Base-by-base conservation (phyloP, 2,797 vertebrate genomes). In the Enteromius trimaculatus region DNA sequence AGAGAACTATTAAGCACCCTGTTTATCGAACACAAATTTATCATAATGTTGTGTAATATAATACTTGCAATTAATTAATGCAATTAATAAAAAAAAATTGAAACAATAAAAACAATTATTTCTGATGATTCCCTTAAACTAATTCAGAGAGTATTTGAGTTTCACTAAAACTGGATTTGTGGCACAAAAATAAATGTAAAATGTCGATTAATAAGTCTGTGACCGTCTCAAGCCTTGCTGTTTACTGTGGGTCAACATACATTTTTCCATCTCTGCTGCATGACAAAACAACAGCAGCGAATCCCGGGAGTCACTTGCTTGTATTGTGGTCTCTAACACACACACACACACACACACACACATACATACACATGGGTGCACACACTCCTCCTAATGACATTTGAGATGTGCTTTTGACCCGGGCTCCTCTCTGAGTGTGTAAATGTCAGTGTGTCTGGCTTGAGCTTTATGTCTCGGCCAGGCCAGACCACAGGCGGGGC, bases 371-470 rank as follows among this genome's bases (percentile, higher is more conserved):
- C 42, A 44, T 44, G 13, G 10, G 21, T 70, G 34, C 53, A n/a
- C 44, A 69, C 37, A 68, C 79, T 31, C 49, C 23, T 65, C 39
- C 58, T 58, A 65, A 39, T 83, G 85, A 75, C 85, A 86, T 83
- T 76, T 86, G n/a, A 83, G 69, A 60, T 70, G 55, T 70, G 77
- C 23, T 47, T 82, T 62, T 79, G 83, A 81, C 83, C 77, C 14
- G 11, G 49, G 39, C 31, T 64, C 16, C 19, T 34, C 49, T 77
- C 29, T 53, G 29, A 69, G 31, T 68, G 47, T 87, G 86, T 44
- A 83, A 86, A 82, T 79, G 81, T 86, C 80, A 86, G 42, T 58
- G 64, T 82, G 68, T 79, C 62, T 42, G 72, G 34, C 62, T 53
- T 82, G 31, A 44, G 62, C 72, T 65, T 72, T 66, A 34, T 29